Conservation (phyloP, 2,113 vertebrate species). For the Nesoenas mayeri region DNA sequence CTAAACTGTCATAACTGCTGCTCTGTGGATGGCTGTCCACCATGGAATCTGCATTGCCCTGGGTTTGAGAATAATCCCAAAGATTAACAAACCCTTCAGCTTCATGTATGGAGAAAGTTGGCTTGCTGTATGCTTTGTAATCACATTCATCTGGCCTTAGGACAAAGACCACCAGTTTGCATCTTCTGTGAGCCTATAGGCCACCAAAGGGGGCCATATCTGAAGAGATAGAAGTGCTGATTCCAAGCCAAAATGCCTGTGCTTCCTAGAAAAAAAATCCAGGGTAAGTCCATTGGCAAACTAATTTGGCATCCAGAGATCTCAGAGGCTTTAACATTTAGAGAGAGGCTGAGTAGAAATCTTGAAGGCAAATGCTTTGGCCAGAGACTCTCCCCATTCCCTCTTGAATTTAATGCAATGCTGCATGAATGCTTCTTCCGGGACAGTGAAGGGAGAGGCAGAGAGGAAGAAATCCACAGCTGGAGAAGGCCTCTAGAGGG, state of each 20-base stretch:
- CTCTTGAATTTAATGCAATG: background rate
- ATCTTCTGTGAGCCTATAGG: background rate
- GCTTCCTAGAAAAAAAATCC: background rate
- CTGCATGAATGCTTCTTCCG: background rate
- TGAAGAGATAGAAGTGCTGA: background rate
- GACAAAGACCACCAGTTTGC: background rate
- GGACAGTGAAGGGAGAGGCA: rapidly evolving
- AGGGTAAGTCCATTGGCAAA: background rate
- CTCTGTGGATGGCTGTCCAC: background rate
- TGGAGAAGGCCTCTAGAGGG: background rate
- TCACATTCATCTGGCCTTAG: background rate
- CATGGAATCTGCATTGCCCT: background rate
- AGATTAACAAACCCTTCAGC: background rate
- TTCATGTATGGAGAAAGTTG: background rate
- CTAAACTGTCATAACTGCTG: background rate
- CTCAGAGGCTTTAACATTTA: background rate
- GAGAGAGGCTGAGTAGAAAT: background rate
- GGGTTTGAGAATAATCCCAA: background rate
- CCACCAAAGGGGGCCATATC: rapidly evolving
- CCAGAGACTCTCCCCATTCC: background rate
- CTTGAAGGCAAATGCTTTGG: background rate
- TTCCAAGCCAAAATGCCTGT: background rate
- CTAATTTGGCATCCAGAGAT: background rate
- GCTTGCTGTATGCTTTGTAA: background rate
- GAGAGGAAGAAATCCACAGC: background rate